Conservation (phyloP, 2,888 invertebrate genomes). For the Lysandra coridon region DNA sequence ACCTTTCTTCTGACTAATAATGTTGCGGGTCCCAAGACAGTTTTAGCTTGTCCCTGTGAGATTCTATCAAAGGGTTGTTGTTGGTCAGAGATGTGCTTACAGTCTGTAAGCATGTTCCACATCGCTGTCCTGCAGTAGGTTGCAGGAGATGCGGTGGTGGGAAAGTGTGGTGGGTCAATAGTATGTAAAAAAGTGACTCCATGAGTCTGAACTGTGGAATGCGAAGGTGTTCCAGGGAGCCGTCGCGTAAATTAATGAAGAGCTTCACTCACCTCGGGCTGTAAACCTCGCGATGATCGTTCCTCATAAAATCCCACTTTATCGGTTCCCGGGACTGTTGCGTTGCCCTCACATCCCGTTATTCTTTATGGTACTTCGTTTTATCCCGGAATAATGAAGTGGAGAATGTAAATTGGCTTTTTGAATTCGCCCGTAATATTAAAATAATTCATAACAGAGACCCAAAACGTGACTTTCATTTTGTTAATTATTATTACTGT, state of each 20-base stretch:
- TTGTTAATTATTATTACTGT: too few species aligned
- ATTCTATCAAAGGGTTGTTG: too few species aligned
- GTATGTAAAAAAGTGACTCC: neutral
- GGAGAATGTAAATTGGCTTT: neutral
- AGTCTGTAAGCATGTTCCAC: too few species aligned
- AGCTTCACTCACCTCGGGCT: constrained; percentile 54
- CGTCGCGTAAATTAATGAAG: constrained; percentile 70
- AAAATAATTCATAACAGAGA: too few species aligned
- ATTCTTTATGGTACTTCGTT: neutral
- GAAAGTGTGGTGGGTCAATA: too few species aligned
- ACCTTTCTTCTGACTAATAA: neutral
- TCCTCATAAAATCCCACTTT: constrained; percentile 49
- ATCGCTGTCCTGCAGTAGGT: too few species aligned
- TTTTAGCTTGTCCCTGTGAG: too few species aligned
- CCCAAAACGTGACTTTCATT: too few species aligned
- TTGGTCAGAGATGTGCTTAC: too few species aligned
- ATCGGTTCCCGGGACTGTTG: constrained; percentile 34
- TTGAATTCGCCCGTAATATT: neutral
- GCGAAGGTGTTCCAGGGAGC: constrained; percentile 55
- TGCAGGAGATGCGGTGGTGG: too few species aligned
- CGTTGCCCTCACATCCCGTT: constrained; percentile 5
- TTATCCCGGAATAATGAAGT: neutral
- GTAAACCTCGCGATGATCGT: constrained; percentile 45
- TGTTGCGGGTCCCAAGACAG: neutral
- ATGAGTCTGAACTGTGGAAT: neutral